These are phyloP conservation scores for Rhysida immarginata DNA, from an alignment of 1,140 invertebrate species.

Conservation along the genomic window DNA sequence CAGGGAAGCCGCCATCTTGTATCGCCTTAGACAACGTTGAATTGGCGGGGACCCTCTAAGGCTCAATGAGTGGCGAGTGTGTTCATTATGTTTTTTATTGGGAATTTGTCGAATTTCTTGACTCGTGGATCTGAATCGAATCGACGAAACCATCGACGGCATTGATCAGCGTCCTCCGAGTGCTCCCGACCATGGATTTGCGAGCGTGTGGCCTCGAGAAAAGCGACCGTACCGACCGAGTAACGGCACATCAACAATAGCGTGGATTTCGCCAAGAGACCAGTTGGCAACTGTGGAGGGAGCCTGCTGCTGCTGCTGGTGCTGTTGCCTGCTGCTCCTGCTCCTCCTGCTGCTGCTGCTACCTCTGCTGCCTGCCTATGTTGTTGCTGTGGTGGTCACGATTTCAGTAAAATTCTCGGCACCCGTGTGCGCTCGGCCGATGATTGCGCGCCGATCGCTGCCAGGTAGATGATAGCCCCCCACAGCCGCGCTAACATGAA, in stretches of 20 bases:
- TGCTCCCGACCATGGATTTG: neutral
- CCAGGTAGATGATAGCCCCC: neutral
- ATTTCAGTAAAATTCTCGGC: neutral
- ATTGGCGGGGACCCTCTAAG: conserved; percentile 3
- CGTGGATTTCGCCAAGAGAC: neutral
- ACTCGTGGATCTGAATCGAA: no score
- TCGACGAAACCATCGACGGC: no score
- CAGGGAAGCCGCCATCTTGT: conserved; percentile 1
- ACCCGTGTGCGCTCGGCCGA: neutral
- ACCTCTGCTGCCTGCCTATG: no score
- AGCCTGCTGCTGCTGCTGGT: no score
- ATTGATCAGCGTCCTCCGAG: no score
- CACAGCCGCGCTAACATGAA: neutral
- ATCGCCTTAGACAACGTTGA: neutral
- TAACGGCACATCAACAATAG: neutral
- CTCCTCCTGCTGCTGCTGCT: no score
- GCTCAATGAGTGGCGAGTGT: neutral
- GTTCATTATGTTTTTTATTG: neutral
- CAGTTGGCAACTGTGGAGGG: neutral
- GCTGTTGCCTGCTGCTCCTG: no score
- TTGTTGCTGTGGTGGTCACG: neutral
- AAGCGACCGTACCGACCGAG: no score
- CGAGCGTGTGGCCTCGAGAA: no score
- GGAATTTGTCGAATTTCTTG: neutral
- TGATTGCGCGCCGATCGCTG: neutral